These are phyloP conservation scores for Heterodera carotae DNA, from an alignment of 1,140 invertebrate species.

Conservation along the genomic window DNA sequence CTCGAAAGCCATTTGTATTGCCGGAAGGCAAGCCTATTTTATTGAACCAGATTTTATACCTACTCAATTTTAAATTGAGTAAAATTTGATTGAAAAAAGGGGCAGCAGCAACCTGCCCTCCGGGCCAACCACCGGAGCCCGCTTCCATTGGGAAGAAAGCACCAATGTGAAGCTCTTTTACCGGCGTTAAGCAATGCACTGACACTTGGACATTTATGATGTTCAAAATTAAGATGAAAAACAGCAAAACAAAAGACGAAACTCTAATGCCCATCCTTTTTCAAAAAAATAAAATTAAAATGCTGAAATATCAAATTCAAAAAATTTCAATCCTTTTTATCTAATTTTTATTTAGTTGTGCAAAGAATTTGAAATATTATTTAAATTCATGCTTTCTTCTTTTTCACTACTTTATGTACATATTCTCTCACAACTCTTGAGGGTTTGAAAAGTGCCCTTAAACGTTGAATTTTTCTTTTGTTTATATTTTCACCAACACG, in stretches of 20 bases:
- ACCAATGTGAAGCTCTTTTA: conserved; percentile 79
- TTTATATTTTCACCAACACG: not conserved
- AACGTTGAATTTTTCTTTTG: not conserved
- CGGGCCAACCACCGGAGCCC: conserved; percentile 81
- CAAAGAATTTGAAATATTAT: too few relatives aligned
- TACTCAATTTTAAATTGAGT: too few relatives aligned
- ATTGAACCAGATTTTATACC: too few relatives aligned
- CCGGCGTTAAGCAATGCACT: conserved; percentile 14
- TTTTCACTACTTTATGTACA: too few relatives aligned
- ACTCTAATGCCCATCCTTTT: conserved; percentile 6
- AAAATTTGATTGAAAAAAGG: not conserved
- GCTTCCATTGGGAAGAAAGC: conserved; percentile 94
- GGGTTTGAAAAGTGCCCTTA: not conserved
- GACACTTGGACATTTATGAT: not conserved
- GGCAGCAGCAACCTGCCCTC: conserved; percentile 59
- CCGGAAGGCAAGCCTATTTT: conserved; percentile 72
- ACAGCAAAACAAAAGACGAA: not conserved
- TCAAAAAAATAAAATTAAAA: too few relatives aligned
- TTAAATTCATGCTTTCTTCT: not conserved
- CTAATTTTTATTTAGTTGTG: too few relatives aligned
- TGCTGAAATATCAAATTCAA: not conserved
- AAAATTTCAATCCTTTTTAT: too few relatives aligned
- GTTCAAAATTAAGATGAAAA: not conserved
- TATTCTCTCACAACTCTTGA: not conserved
- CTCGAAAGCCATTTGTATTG: conserved; percentile 87